These are phyloP conservation scores for Palythoa heliodiscus DNA, from an alignment of 92 coral and sea anemone genomes.

Conservation along the genomic window DNA sequence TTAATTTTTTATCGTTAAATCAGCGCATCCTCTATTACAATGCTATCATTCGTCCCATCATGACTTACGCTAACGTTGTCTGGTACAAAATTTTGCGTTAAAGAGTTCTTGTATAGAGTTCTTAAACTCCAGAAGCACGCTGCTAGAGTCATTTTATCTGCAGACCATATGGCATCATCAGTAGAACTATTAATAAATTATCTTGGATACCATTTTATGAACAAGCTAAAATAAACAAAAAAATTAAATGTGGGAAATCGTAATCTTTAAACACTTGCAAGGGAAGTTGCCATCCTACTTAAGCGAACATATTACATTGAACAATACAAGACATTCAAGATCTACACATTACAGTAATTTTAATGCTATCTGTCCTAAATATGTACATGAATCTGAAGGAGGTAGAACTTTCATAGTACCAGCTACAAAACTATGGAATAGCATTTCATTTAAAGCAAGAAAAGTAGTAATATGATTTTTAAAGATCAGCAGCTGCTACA, in stretches of 20 bases:
- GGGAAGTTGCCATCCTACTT: too few species aligned
- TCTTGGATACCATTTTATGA: constrained; percentile 45
- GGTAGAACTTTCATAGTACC: constrained; percentile 4
- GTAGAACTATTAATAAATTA: constrained; percentile 21
- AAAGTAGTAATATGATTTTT: background rate
- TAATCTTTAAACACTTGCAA: constrained; percentile 36
- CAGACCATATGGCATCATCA: too few species aligned
- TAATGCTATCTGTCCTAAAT: background rate
- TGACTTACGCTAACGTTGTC: background rate
- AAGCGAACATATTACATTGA: too few species aligned
- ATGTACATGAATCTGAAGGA: background rate
- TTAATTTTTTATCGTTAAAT: background rate
- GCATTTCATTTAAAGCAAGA: background rate
- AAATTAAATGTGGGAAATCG: too few species aligned
- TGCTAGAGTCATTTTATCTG: too few species aligned
- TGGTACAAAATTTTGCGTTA: background rate
- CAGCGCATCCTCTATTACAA: too few species aligned
- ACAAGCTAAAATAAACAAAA: constrained; percentile 23
- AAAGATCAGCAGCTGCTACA: background rate
- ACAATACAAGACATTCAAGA: too few species aligned
- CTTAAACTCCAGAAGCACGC: too few species aligned
- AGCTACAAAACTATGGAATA: background rate
- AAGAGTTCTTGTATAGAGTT: too few species aligned
- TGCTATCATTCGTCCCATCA: too few species aligned
- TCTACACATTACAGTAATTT: background rate